A percentile compares a stretch with the other conserved stretches of the same genome.
Evolutionary conservation across 1,140 invertebrate genomes (phyloP).

Genomic region (Aphelenchoides besseyi): DNA sequence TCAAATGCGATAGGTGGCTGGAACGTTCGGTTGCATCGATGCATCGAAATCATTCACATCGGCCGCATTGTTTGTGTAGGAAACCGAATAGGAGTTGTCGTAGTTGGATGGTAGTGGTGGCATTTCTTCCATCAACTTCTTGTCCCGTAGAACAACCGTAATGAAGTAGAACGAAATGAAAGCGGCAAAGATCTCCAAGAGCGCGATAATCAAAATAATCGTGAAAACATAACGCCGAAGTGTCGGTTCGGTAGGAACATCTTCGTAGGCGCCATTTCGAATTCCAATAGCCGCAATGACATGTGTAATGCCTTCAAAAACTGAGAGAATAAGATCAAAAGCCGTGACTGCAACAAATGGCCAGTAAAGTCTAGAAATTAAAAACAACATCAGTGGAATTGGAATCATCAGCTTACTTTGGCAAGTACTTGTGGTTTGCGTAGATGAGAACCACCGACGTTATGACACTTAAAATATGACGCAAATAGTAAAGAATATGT

Average conservation of each 20-base stretch:
- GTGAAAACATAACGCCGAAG: not conserved
- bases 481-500: not conserved
- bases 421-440: not conserved
- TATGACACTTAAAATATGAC: not conserved
- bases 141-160: not conserved
- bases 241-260: not conserved
- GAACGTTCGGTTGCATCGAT: not conserved
- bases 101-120: not conserved
- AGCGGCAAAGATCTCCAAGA: not conserved
- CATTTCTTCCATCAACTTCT: not conserved
- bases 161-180: not conserved
- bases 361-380: not conserved
- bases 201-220: not conserved
- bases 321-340: not conserved
- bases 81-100: not conserved
- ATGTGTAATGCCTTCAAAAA: not conserved
- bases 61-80: not conserved
- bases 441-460: not conserved
- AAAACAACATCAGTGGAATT: not conserved
- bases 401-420: not conserved
- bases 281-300: not conserved
- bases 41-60: not conserved
- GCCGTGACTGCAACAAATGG: not conserved
- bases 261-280: not conserved
- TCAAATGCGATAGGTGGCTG: conserved; percentile 12